Base-by-base conservation (phyloP, 2,797 vertebrate species). In the Epinephelus awoara region DNA sequence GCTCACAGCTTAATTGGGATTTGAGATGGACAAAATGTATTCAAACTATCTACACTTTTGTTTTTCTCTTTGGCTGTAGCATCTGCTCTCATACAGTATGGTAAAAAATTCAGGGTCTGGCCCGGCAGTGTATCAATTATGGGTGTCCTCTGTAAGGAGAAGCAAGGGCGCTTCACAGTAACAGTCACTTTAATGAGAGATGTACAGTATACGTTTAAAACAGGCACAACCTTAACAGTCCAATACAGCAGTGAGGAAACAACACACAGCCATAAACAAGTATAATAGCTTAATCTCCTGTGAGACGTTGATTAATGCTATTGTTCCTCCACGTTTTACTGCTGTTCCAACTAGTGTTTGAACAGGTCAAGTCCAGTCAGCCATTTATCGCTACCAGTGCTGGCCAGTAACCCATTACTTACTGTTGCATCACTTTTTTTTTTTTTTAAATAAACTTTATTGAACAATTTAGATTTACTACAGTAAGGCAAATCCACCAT, bases 1-100 rank as follows among this genome's bases (percentile, higher is more conserved):
- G 5, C 14, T 25, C 38, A 40, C 46, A 7, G 17, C 18, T 49
- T 59, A 40, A 58, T 49, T 59, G 25, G 52, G 11, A 49, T 67
- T 67, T 59, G 13, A 40, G 59, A 65, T 2, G 2, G 8, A 66
- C 27, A 19, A 23, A 15, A 65, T 69, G 12, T 42, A 59, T 59
- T 66, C 42, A 42, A 44, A 52, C 54, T n/a, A 3, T 7, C 12
- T 46, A 10, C 11, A 17, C 40, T 55, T 23, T 18, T 66, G 78
- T 71, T 65, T 56, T 27, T 62, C 18, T 58, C 7, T 38, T 51
- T 47, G 8, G 14, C 59, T 44, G 29, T 27, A n/a, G 23, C 13
- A 8, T 59, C 42, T 38, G 21, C 25, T 73, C 44, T 75, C 52
- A 77, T 75, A 76, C 49, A 38, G 29, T 79, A 79, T 82, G 84